phyloP scores from a whole-genome alignment of 2,797 vertebrate genomes.

The Falco concolor region DNA sequence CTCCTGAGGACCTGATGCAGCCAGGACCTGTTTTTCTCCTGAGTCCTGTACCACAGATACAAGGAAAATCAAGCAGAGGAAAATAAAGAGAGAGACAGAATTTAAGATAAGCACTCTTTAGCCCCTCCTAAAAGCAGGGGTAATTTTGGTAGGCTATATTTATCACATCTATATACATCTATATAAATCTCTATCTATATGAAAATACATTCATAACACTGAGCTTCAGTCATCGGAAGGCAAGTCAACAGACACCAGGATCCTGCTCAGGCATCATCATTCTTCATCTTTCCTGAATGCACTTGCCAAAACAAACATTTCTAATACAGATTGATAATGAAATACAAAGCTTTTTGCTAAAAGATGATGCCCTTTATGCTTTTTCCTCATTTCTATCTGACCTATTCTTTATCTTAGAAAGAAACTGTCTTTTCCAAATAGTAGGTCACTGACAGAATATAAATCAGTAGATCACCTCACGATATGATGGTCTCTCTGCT shows the following conservation, averaged over 20 bases:
- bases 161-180: not conserved
- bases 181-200: not conserved
- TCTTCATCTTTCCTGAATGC: not conserved
- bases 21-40: not conserved
- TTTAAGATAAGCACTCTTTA: not conserved
- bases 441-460: not conserved
- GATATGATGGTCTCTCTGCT: not conserved
- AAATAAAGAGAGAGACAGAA: not conserved
- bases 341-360: not conserved
- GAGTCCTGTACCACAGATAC: not conserved
- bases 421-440: not conserved
- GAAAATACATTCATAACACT: not conserved
- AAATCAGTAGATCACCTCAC: not conserved
- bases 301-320: not conserved
- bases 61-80: not conserved
- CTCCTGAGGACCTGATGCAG: not conserved
- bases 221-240: not conserved
- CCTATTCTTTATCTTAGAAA: not conserved
- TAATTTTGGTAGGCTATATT: not conserved
- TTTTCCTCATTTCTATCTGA: not conserved
- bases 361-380: not conserved
- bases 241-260: not conserved
- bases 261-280: not conserved
- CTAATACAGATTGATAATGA: not conserved
- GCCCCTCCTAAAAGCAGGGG: not conserved